Base-by-base conservation (phyloP, 2,888 invertebrate genomes). In the Xanthorhoe designata region DNA sequence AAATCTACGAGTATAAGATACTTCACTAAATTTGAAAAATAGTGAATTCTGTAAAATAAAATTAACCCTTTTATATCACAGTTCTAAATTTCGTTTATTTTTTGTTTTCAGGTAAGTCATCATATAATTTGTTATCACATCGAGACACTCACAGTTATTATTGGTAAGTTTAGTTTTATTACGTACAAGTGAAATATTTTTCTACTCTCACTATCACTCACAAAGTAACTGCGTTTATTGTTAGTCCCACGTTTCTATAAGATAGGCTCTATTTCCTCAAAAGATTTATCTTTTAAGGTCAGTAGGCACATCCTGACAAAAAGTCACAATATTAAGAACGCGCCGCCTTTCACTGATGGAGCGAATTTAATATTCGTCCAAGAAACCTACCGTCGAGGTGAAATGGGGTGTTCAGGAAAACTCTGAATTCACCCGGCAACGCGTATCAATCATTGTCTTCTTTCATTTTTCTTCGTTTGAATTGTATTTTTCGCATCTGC, bases 281-380 rank as follows among this genome's bases (percentile, higher is more conserved):
- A 58, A 61, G 18, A 19, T 47, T 45, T 53, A 42, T 52, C 47
- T 52, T 13, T 65, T 15, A 54, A 64, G 64, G 68, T 62, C 61
- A 64, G 38, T 29, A 42, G 58, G 50, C 53, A 55, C 47, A 53
- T 51, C 35, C 70, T 75, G 73, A 79, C 80, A 82, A 61, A 82
- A 84, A 83, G 85, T 88, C 86, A 85, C 82, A 87, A 89, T 88
- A 87, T 88, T 89, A 80, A 80, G 84, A 84, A 82, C 81, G 78
- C 79, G 78, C 79, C 78, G 73, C 81, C 81, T 83, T 83, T 78
- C 78, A 78, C 83, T 87, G 86, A 86, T 86, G 85, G 82, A 81
- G 82, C 84, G 86, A 90, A 90, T 91, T 90, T 89, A 91, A 91
- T 91, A 90, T 90, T 87, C 86, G 82, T 73, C 75, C 79, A 81